A percentile compares a stretch with the other conserved stretches of the same genome.
These are phyloP conservation scores for Colistium nudipinnis DNA, from an alignment of 2,113 vertebrate genomes.

Conservation along the genomic window DNA sequence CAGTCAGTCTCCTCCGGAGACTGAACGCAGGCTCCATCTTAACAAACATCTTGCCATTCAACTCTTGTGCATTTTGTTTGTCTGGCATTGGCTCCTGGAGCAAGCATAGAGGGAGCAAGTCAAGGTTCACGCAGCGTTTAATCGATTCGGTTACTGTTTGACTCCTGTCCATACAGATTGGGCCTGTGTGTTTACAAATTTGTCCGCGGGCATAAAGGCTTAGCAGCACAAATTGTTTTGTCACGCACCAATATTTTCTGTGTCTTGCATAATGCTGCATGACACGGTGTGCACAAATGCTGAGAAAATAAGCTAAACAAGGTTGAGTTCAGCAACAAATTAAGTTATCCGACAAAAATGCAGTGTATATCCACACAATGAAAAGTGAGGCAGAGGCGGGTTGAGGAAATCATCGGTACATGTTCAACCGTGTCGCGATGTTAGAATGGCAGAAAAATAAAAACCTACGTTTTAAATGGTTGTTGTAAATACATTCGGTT, in stretches of 20 bases:
- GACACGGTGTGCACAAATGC: background rate
- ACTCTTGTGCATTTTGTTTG: background rate
- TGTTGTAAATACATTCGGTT: background rate
- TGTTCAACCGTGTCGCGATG: background rate
- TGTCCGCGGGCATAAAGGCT: background rate
- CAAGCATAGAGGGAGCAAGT: no score
- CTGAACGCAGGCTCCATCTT: constrained; percentile 8
- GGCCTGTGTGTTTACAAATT: background rate
- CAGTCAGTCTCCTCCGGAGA: background rate
- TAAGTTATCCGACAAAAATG: constrained; percentile 1
- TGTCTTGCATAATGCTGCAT: background rate
- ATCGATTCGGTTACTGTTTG: background rate
- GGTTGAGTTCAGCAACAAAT: background rate
- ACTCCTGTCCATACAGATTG: background rate
- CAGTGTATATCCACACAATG: background rate
- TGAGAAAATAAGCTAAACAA: background rate
- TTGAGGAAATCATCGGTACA: background rate
- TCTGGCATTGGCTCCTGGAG: background rate
- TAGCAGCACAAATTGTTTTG: constrained; percentile 3
- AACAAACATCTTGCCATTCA: constrained; percentile 2
- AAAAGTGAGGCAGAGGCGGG: constrained; percentile 1
- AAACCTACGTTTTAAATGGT: background rate
- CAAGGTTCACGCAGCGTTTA: background rate
- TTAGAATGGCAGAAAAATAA: background rate
- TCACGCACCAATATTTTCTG: constrained; percentile 12